A percentile compares a stretch with the other conserved stretches of the same genome.
phyloP scores from a whole-genome alignment of 2,888 invertebrate species.

The Sphaerophoria rueppellii region DNA sequence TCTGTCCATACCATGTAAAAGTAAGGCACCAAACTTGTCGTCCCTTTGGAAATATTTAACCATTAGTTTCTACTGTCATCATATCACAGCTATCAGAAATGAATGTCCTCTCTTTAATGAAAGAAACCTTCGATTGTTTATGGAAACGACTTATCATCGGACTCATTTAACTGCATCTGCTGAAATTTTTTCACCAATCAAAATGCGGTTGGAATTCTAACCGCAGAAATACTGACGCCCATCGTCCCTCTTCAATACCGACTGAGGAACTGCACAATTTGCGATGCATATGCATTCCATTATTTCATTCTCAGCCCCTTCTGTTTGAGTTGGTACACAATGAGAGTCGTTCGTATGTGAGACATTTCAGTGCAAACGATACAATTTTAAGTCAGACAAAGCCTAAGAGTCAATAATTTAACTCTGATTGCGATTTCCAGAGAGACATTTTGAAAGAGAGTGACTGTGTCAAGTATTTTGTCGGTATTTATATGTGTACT shows the following conservation, averaged over 20 bases:
- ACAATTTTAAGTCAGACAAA: slow-evolving; percentile 85
- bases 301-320: slow-evolving; percentile 46
- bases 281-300: slow-evolving; percentile 78
- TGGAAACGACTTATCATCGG: slow-evolving; percentile 22
- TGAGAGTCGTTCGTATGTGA: slow-evolving; percentile 87
- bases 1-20: no score
- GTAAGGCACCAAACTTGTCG: no score
- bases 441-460: slow-evolving; percentile 17
- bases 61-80: background rate
- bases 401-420: slow-evolving; percentile 45
- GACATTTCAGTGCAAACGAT: slow-evolving; percentile 86
- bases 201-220: slow-evolving; percentile 85
- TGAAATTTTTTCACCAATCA: slow-evolving; percentile 85
- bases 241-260: slow-evolving; percentile 82
- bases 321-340: background rate
- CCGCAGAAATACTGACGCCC: slow-evolving; percentile 86
- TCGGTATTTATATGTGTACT: background rate
- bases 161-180: slow-evolving; percentile 81
- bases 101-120: slow-evolving; percentile 12
- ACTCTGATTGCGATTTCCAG: background rate
- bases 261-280: slow-evolving; percentile 74
- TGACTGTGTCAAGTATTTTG: slow-evolving; percentile 30
- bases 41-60: no score
- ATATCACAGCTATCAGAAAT: slow-evolving; percentile 21
- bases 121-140: background rate